Percentiles rank a stretch among this genome's conserved stretches.
Evolutionary conservation across 2,888 invertebrate genomes (phyloP).

Genomic region (Drosophila kuntzei): DNA sequence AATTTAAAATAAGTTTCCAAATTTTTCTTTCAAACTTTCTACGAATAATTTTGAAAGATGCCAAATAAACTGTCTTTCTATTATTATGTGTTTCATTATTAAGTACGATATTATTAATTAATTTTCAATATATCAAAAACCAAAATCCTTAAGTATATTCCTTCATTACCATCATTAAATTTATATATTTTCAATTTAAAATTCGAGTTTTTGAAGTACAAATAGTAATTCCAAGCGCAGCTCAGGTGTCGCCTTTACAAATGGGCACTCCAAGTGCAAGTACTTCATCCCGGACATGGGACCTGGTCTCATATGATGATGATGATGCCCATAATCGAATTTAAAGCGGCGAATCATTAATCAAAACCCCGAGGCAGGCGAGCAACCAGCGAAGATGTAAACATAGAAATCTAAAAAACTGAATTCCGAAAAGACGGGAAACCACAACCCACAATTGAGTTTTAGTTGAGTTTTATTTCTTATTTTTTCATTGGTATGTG

Average conservation of each 20-base stretch:
- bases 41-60: too few species aligned
- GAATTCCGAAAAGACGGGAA: slow-evolving; percentile 26
- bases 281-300: slow-evolving; percentile 29
- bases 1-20: background rate
- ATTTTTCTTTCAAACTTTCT: background rate
- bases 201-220: background rate
- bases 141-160: background rate
- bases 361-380: slow-evolving; percentile 45
- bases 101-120: too few species aligned
- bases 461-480: slow-evolving; percentile 5
- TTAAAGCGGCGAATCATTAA: slow-evolving; percentile 68
- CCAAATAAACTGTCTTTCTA: too few species aligned
- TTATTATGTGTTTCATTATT: too few species aligned
- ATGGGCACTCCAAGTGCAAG: slow-evolving; percentile 30
- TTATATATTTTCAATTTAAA: background rate
- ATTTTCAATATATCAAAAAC: too few species aligned
- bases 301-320: slow-evolving; percentile 19
- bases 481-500: slow-evolving; percentile 12
- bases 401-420: slow-evolving; percentile 36
- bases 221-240: background rate
- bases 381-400: slow-evolving; percentile 48
- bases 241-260: slow-evolving; percentile 28
- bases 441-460: slow-evolving; percentile 23
- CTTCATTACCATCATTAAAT: background rate
- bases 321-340: slow-evolving; percentile 69